Evolutionary conservation across 1,140 invertebrate genomes (phyloP).

Genomic region (Anastatus disparis): DNA sequence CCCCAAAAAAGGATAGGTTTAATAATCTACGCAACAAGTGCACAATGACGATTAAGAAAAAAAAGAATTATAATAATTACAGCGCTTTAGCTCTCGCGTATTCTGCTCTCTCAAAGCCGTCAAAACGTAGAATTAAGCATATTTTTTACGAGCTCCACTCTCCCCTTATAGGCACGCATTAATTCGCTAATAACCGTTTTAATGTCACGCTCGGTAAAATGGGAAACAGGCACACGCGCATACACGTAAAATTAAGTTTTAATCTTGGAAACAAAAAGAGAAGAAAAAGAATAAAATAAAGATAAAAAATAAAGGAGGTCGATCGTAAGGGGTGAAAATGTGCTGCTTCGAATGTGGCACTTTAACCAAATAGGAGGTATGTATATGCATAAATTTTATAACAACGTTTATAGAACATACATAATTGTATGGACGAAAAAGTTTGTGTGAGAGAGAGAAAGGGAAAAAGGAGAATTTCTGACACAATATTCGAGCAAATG

Average conservation of each 20-base stretch:
- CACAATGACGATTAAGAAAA: background rate
- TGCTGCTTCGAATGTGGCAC: background rate
- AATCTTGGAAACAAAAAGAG: too few species aligned
- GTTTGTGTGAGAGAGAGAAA: background rate
- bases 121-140: background rate
- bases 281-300: too few species aligned
- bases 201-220: too few species aligned
- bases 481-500: conserved; percentile 26
- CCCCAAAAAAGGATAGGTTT: background rate
- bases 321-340: background rate
- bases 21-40: background rate
- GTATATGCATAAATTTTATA: conserved; percentile 17
- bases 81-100: too few species aligned
- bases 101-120: background rate
- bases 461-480: background rate
- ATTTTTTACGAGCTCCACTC: background rate
- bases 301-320: conserved; percentile 28
- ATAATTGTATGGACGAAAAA: background rate
- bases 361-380: background rate
- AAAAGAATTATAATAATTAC: conserved; percentile 17
- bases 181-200: conserved; percentile 14
- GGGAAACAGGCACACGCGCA: background rate
- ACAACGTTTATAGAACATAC: background rate
- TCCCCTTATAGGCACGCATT: background rate
- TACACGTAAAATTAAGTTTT: background rate